phyloP scores from a whole-genome alignment of 2,113 vertebrate genomes.

The Hystrix cristata region DNA sequence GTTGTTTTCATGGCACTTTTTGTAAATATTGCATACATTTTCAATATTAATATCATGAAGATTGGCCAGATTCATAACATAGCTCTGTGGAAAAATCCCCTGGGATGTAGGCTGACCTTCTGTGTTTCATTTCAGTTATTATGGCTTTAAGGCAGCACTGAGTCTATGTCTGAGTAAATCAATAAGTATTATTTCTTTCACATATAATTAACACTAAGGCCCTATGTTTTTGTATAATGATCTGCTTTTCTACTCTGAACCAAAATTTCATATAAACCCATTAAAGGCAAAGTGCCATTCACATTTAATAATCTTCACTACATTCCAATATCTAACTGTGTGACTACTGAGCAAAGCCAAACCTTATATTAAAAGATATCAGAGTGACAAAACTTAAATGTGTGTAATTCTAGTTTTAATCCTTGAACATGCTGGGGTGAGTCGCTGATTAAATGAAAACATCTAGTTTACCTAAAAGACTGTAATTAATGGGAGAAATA shows the following conservation, averaged over 20 bases:
- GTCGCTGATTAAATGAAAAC: not conserved
- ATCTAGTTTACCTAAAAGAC: not conserved
- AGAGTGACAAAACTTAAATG: not conserved
- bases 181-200: conserved; percentile 55
- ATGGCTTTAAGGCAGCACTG: conserved; percentile 35
- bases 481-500: not conserved
- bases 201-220: conserved; percentile 51
- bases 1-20: not conserved
- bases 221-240: not conserved
- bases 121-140: conserved; percentile 63
- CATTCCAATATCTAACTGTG: not conserved
- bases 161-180: conserved; percentile 26
- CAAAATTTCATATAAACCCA: conserved; percentile 48
- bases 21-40: not conserved
- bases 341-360: conserved; percentile 18
- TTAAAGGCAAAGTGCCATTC: conserved; percentile 12
- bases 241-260: conserved; percentile 42
- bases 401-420: not conserved
- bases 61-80: not conserved
- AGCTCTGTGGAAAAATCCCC: conserved; percentile 29
- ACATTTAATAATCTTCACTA: conserved; percentile 43
- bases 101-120: conserved; percentile 65
- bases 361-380: conserved; percentile 34
- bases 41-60: not conserved
- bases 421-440: not conserved